Conservation (phyloP, 2,113 vertebrate genomes). For the Thunnus maccoyii region DNA sequence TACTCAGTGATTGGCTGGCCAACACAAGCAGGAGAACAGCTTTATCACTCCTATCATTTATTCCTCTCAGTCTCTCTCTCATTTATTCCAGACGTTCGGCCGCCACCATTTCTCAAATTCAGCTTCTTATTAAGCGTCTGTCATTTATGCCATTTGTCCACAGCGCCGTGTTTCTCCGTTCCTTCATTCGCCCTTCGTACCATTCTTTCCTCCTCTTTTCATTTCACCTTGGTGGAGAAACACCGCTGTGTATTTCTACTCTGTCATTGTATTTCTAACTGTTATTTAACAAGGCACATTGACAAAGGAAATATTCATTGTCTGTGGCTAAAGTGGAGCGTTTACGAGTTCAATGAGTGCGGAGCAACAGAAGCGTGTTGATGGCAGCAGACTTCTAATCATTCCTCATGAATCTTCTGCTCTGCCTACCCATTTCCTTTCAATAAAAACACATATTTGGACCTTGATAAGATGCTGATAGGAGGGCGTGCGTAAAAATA, state of each 20-base stretch:
- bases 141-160: constrained; percentile 67
- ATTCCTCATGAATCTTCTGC: neutral
- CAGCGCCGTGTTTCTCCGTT: constrained; percentile 15
- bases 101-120: constrained; percentile 63
- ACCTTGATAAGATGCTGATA: neutral
- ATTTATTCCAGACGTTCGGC: constrained; percentile 59
- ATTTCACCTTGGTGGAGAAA: constrained; percentile 44
- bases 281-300: constrained; percentile 33
- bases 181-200: constrained; percentile 54
- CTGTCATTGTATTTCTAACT: neutral
- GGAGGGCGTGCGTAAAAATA: neutral
- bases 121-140: constrained; percentile 73
- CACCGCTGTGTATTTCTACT: neutral
- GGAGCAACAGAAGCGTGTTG: neutral
- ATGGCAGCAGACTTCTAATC: neutral
- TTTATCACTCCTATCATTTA: constrained; percentile 50
- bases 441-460: neutral
- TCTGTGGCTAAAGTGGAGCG: neutral
- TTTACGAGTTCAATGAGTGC: constrained; percentile 5
- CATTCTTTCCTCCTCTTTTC: constrained; percentile 4
- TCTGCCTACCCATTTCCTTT: neutral
- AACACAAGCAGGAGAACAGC: constrained; percentile 23
- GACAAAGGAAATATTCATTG: constrained; percentile 1
- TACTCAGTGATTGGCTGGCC: constrained; percentile 22
- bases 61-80: constrained; percentile 54